A percentile compares a stretch with the other conserved stretches of the same genome.
These are phyloP conservation scores for Lacerta agilis DNA, from an alignment of 2,797 vertebrate genomes.

Conservation along the genomic window DNA sequence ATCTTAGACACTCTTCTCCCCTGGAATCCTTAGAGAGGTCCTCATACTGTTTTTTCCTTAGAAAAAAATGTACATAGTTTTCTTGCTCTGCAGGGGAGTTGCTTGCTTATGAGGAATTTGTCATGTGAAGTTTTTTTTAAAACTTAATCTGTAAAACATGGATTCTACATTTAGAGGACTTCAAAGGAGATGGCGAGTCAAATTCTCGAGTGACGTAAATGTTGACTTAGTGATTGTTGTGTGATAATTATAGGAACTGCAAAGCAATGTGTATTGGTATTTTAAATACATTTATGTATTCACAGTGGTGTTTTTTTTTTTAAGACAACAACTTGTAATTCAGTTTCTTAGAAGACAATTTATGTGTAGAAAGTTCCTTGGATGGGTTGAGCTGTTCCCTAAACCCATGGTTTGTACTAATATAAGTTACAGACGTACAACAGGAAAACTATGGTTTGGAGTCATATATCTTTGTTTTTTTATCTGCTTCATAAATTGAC, in stretches of 20 bases:
- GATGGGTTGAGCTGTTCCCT: neutral
- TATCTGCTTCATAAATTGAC: neutral
- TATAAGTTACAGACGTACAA: neutral
- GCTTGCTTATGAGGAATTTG: neutral
- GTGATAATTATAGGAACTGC: neutral
- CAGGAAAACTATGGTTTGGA: neutral
- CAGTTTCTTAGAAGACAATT: conserved; percentile 15
- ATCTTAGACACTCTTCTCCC: neutral
- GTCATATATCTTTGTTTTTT: neutral
- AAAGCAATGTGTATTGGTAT: neutral
- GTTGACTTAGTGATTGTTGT: neutral
- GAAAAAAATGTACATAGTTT: neutral
- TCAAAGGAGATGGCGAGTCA: neutral
- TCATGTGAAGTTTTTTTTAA: neutral
- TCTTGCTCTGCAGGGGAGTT: neutral
- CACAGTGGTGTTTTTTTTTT: neutral
- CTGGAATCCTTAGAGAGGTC: neutral
- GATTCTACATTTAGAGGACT: neutral
- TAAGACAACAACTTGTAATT: neutral
- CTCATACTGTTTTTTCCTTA: neutral
- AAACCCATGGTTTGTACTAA: neutral
- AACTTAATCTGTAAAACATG: neutral
- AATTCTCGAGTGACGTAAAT: neutral
- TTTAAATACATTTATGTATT: neutral
- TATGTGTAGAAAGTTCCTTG: neutral